phyloP scores from a whole-genome alignment of 2,113 vertebrate genomes.

The Chinchilla lanigera region DNA sequence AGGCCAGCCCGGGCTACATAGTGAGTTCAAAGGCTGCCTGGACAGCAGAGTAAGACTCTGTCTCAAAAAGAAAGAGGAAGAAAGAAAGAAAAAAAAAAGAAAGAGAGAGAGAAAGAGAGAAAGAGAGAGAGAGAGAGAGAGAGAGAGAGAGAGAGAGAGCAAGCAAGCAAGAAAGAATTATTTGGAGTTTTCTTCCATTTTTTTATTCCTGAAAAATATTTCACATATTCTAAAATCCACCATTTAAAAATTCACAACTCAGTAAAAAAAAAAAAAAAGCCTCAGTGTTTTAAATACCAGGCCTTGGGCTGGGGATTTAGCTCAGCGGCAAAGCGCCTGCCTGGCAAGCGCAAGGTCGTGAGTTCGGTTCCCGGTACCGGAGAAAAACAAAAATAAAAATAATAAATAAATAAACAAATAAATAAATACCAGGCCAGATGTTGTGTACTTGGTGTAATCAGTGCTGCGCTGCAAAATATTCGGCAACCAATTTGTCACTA shows the following conservation, averaged over 20 bases:
- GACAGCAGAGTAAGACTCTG: not conserved
- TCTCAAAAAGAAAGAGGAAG: not conserved
- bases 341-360: no score
- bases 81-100: no score
- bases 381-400: no score
- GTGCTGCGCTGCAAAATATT: not conserved
- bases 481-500: not conserved
- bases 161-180: no score
- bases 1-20: not conserved
- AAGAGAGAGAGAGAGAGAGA: no score
- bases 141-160: no score
- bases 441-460: not conserved
- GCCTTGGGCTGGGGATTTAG: no score
- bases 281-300: not conserved
- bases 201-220: not conserved
- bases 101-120: no score
- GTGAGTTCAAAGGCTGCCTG: not conserved
- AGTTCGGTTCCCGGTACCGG: no score
- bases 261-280: not conserved
- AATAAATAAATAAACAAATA: no score
- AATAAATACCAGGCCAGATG: not conserved
- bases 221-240: not conserved
- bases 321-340: no score
- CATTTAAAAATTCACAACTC: not conserved
- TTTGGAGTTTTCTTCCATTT: not conserved